These are phyloP conservation scores for Tenthredo mesomela DNA, from an alignment of 2,888 invertebrate species.

Conservation along the genomic window DNA sequence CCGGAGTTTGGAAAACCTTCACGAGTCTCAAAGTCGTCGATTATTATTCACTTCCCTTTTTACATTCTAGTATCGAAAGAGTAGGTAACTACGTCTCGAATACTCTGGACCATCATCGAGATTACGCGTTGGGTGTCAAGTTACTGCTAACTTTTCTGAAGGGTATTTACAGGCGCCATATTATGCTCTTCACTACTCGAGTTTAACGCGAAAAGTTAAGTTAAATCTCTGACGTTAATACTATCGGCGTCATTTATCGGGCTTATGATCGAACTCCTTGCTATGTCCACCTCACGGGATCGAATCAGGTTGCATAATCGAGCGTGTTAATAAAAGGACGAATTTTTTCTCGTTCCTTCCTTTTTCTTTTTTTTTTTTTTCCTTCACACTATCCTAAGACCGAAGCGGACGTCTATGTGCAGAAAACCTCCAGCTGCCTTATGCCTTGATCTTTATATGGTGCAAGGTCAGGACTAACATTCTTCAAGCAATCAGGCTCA, in stretches of 20 bases:
- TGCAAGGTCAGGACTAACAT: conserved; percentile 66
- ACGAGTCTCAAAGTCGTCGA: too few relatives aligned
- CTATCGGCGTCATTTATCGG: conserved; percentile 40
- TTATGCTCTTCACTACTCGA: neutral
- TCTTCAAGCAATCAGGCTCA: conserved; percentile 58
- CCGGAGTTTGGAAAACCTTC: neutral
- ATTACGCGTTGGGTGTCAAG: conserved; percentile 1
- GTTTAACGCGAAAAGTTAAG: conserved; percentile 15
- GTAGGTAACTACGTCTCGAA: neutral
- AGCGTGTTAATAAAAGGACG: conserved; percentile 35
- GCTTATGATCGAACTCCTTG: neutral
- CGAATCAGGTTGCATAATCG: conserved; percentile 46
- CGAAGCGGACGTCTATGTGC: conserved; percentile 5
- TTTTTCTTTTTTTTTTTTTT: neutral
- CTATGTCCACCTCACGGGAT: neutral
- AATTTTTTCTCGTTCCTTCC: neutral
- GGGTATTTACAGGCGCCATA: conserved; percentile 1
- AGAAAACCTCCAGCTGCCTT: neutral
- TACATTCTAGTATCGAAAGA: neutral
- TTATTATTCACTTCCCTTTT: neutral
- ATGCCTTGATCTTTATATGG: conserved; percentile 68
- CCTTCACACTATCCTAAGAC: neutral
- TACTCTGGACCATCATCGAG: neutral
- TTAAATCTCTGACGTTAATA: conserved; percentile 44
- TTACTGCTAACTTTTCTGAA: neutral